Evolutionary conservation across 1,140 invertebrate species (phyloP), one percentile per base, ranked within the genome.

Genomic region (Atta texana): DNA sequence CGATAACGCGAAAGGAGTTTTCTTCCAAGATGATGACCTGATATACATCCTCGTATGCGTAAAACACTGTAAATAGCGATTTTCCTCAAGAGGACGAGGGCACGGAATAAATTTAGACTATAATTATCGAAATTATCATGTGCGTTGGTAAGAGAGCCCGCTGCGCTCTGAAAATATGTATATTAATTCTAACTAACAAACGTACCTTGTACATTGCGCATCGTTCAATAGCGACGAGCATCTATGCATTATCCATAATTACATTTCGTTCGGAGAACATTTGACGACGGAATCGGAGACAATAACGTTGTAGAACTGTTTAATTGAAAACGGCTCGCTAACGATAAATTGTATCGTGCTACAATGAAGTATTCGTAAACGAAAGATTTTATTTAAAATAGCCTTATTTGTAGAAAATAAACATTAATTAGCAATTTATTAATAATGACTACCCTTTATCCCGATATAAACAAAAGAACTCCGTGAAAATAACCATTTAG

Each of bases 191-290:
- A 84, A 86, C 66, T 59, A 86, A 81, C 49, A 31, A 51, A 69
- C 69, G 81, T 86, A 75, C 82, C 57, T 76, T 87, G 86, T 85
- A 85, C 72, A 82, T 28, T 85, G 82, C 82, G 69, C 69, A 85
- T 69, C 55, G 57, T 64, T 76, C 31, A 87, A 64, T 63, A 59
- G 80, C 85, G 86, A 53, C 81, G 80, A 55, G 57, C 64, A 53
- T 66, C 49, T 14, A 16, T 28, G 51, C 21, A 53, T 77, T 77
- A 66, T 66, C 31, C 55, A 24, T 61, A 61, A 84, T 84, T 75
- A 49, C 55, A 14, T 51, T 51, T 75, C 55, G 39, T 61, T 61
- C 24, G 69, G n/a, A 84, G 24, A 28, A 51, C 12, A 74, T 74
- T 72, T 61, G 80, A 44, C 80, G 69, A 63, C 80, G 24, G 53